These are phyloP conservation scores for Macrosiphum euphorbiae DNA, from an alignment of 2,888 invertebrate species.

Conservation along the genomic window DNA sequence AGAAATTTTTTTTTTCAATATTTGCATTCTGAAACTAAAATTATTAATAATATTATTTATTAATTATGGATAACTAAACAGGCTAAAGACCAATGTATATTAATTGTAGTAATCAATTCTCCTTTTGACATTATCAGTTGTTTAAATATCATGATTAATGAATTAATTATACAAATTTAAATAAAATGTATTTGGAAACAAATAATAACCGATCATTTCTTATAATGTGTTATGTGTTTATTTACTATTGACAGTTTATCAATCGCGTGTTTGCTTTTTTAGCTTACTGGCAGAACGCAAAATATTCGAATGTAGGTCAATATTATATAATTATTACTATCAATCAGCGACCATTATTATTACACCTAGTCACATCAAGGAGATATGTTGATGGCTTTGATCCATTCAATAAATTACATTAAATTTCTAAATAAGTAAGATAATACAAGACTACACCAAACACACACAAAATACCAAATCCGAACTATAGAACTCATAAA, in stretches of 20 bases:
- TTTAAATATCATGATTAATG: too few relatives aligned
- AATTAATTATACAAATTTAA: background rate
- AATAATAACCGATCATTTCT: background rate
- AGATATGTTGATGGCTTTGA: background rate
- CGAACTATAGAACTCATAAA: background rate
- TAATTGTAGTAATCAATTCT: background rate
- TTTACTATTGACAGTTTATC: background rate
- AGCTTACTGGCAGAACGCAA: too few relatives aligned
- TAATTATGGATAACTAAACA: background rate
- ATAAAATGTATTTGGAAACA: background rate
- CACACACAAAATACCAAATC: background rate
- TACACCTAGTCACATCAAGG: background rate
- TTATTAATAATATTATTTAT: background rate
- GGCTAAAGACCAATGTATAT: background rate
- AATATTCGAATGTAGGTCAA: background rate
- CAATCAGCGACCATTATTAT: background rate
- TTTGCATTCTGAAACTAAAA: background rate
- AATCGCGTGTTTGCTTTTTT: background rate
- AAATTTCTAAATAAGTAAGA: background rate
- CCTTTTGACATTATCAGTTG: background rate
- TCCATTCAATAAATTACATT: background rate
- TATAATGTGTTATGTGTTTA: background rate
- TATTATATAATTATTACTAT: background rate
- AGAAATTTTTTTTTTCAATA: background rate
- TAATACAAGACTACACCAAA: background rate